Evolutionary conservation across 2,888 invertebrate species (phyloP).

Genomic region (Abscondita cerata): DNA sequence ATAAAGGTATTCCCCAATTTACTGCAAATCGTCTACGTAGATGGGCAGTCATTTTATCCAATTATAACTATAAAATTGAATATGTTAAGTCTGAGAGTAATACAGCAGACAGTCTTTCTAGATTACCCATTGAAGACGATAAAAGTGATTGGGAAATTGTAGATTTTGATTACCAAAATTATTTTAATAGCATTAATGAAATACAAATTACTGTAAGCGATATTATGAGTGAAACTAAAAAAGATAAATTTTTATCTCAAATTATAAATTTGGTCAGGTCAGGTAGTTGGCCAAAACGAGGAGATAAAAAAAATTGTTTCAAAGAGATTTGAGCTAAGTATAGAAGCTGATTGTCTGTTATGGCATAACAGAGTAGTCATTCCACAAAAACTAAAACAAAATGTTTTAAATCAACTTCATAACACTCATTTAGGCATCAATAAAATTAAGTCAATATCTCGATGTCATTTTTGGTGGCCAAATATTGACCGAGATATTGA

Average conservation of each 20-base stretch:
- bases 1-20: conserved; percentile 23
- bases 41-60: no score
- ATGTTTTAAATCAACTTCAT: neutral
- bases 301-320: neutral
- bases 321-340: neutral
- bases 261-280: neutral
- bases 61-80: conserved; percentile 11
- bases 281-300: neutral
- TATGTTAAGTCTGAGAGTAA: conserved; percentile 9
- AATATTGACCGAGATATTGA: neutral
- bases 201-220: no score
- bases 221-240: neutral
- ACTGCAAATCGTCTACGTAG: conserved; percentile 17
- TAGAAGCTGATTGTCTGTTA: no score
- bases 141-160: neutral
- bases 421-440: no score
- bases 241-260: neutral
- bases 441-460: neutral
- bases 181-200: neutral
- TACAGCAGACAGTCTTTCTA: conserved; percentile 6
- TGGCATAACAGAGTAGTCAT: no score
- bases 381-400: neutral
- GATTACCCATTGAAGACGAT: conserved; percentile 1
- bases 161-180: neutral
- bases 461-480: conserved; percentile 1